Base-by-base conservation (phyloP, 2,888 invertebrate species). In the Syritta pipiens region DNA sequence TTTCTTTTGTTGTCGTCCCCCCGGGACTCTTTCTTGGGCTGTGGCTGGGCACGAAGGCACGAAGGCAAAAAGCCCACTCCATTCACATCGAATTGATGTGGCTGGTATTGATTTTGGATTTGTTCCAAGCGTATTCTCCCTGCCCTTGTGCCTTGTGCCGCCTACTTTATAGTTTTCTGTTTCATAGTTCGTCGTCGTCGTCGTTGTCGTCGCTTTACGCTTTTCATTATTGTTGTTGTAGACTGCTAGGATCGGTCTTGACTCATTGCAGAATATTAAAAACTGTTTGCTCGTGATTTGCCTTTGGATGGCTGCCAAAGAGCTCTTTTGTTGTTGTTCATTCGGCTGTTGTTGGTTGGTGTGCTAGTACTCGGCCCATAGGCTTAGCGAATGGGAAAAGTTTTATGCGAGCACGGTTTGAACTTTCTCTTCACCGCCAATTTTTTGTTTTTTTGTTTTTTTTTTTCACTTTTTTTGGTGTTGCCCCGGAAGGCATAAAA, bases 101-200 rank as follows among this genome's bases (percentile, higher is more conserved):
- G 74, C 67, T 74, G 74, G 49, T 81, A 81, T 81, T 75, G 81
- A 81, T 81, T 81, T 81, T 81, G 81, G 81, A 75, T 72, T 63
- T 69, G 63, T 81, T 81, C 81, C 81, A 81, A 81, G 53, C 68
- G 62, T 59, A 57, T 44, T 48, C 57, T 55, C 60, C 46, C 46
- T 75, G 40, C 46, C 59, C 68, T 63, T 75, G 57, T 57, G 37
- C 19, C 40, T 19, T 19, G 14, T 46, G 30, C 40, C 24, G 60
- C 55, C 77, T 46, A 72, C 28, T 55, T 55, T 19, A 30, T 77
- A 59, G 42, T 68, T 76, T 20, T 55, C 0, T 28, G 24, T 22
- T 59, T 22, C 19, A 14, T 59, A 55, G 44, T 77, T 76, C 44
- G 12, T 46, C 28, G 14, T 26, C 30, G 30, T 49, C 22, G 37